Evolutionary conservation across 1,140 invertebrate genomes (phyloP), one percentile per base, ranked within the genome.

Genomic region (Stegodyphus mimosarum): DNA sequence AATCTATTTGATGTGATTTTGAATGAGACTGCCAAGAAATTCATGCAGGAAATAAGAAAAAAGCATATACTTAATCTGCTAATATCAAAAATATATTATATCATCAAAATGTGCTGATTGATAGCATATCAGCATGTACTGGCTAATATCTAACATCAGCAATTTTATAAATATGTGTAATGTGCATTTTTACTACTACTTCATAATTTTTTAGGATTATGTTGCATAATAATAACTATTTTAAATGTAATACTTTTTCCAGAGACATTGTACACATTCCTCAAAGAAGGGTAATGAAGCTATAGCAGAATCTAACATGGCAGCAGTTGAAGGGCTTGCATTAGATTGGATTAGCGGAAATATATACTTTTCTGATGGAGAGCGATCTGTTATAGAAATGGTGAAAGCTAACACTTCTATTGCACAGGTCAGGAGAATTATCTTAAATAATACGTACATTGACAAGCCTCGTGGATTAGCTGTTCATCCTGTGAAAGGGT

Each of bases 331-430:
- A 91, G 97, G 97, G 10, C 95, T 98, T 93, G 94, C 96, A 0
- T 93, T 96, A 53, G 97, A 99, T 91, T 98, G 96, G 96, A 93
- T 97, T n/a, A 95, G 95, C 0, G 95, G 96, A 81, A 94, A 97
- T 86, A 90, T 99, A 0, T 99, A 97, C 90, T 98, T 97, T 90
- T 95, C 97, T 2, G 96, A 98, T 90, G 94, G 95, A 55, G 91
- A 88, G 94, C 93, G 69, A 52, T 73, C 70, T 88, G 96, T 97
- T 87, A 95, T 97, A 90, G 93, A 96, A 3, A 94, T 96, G 2
- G 91, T 94, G 63, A 95, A 93, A 0, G 94, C 96, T 89, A 90
- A 95, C 1, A 89, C 91, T 6, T 91, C 91, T 77, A 91, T 92
- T 73, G 94, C 94, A n/a, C 91, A 94, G 89, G 95, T 96, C 94